These are phyloP conservation scores for Himalopsyche kuldschensis DNA, from an alignment of 2,888 invertebrate genomes.

Conservation along the genomic window DNA sequence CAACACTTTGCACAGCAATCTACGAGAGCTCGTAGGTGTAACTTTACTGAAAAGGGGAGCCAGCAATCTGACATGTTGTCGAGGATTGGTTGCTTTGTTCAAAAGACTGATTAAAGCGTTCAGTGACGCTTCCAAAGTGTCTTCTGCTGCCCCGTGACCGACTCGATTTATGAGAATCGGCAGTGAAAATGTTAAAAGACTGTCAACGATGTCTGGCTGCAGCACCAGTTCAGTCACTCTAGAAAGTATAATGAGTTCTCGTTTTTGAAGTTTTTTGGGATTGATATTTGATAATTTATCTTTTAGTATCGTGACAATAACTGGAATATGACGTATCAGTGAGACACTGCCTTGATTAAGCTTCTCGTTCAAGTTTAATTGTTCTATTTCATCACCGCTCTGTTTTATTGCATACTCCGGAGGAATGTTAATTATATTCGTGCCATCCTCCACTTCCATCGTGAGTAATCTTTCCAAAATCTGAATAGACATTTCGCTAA, in stretches of 20 bases:
- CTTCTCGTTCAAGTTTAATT: slow-evolving; percentile 47
- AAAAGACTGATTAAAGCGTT: slow-evolving; percentile 76
- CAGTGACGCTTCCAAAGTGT: slow-evolving; percentile 69
- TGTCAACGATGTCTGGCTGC: slow-evolving; percentile 68
- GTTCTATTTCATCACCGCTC: slow-evolving; percentile 43
- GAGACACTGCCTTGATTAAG: slow-evolving; percentile 75
- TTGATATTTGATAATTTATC: slow-evolving; percentile 63
- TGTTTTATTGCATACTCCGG: slow-evolving; percentile 45
- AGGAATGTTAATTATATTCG: slow-evolving; percentile 46
- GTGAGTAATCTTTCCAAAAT: slow-evolving; percentile 76
- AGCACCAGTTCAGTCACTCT: slow-evolving; percentile 75
- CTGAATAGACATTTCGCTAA: slow-evolving; percentile 70
- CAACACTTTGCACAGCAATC: slow-evolving; percentile 67
- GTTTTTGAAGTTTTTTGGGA: slow-evolving; percentile 64
- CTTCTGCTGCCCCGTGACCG: slow-evolving; percentile 63
- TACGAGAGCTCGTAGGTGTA: slow-evolving; percentile 66
- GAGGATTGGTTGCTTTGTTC: slow-evolving; percentile 66
- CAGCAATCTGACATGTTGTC: slow-evolving; percentile 68
- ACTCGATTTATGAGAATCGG: slow-evolving; percentile 73
- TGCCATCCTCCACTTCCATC: slow-evolving; percentile 63
- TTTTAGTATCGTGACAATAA: slow-evolving; percentile 71
- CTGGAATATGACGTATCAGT: slow-evolving; percentile 71
- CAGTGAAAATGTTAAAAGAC: slow-evolving; percentile 68
- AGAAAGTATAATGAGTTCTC: slow-evolving; percentile 74
- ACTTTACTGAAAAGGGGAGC: slow-evolving; percentile 74